These are phyloP conservation scores for Harpagus bidentatus DNA, from an alignment of 2,113 vertebrate genomes.

Conservation along the genomic window DNA sequence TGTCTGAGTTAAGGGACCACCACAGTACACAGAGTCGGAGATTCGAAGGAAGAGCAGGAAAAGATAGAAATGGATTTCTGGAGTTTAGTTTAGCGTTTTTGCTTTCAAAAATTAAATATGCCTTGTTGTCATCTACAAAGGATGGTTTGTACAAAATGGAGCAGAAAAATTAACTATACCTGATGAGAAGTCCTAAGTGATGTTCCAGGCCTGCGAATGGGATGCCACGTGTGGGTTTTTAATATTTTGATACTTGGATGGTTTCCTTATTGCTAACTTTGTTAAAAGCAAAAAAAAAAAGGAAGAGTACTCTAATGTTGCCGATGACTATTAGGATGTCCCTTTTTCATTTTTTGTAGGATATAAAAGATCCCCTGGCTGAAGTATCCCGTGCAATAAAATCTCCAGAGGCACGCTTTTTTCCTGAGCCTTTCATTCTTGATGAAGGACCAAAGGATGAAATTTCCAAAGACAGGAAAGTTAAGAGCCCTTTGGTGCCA, in stretches of 20 bases:
- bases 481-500: constrained; percentile 7
- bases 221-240: not conserved
- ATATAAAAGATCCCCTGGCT: not conserved
- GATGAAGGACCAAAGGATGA: constrained; percentile 59
- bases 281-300: not conserved
- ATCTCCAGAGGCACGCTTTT: constrained; percentile 73
- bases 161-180: not conserved
- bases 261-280: not conserved
- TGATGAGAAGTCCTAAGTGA: not conserved
- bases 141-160: not conserved
- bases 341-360: constrained; percentile 6
- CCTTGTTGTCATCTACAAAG: not conserved
- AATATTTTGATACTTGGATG: not conserved
- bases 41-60: not conserved
- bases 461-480: constrained; percentile 9
- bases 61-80: not conserved
- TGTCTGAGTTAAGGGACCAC: not conserved
- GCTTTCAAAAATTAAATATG: not conserved
- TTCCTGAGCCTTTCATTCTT: constrained; percentile 72
- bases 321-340: not conserved
- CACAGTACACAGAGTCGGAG: not conserved
- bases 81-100: not conserved
- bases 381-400: constrained; percentile 32
- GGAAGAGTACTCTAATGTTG: accelerated
- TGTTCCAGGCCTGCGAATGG: not conserved